Conservation (phyloP, 2,113 vertebrate species). For the Zosterops lateralis region DNA sequence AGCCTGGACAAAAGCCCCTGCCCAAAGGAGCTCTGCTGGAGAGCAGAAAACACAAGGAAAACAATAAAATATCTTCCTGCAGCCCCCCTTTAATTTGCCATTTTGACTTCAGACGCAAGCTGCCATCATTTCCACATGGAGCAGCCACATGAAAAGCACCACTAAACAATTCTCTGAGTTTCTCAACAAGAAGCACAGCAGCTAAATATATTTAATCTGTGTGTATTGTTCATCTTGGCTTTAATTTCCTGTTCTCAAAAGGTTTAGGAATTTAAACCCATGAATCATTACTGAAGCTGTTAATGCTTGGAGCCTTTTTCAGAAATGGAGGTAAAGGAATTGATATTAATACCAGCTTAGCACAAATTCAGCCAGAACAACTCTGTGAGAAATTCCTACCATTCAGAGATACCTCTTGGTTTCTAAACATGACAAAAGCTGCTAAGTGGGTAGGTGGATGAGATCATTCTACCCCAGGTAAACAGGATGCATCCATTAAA, state of each 20-base stretch:
- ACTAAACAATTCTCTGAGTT: slow-evolving; percentile 9
- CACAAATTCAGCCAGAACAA: background rate
- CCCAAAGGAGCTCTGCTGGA: background rate
- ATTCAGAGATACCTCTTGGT: background rate
- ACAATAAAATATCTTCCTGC: slow-evolving; percentile 15
- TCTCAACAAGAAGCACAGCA: slow-evolving; percentile 44
- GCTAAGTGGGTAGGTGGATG: background rate
- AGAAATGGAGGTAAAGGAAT: slow-evolving; percentile 43
- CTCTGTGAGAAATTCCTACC: background rate
- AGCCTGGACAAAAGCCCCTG: background rate
- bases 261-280: slow-evolving; percentile 60
- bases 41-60: slow-evolving; percentile 16
- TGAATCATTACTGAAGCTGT: slow-evolving; percentile 58
- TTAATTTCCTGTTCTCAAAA: slow-evolving; percentile 67
- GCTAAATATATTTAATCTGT: slow-evolving; percentile 64
- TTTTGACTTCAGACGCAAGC: background rate
- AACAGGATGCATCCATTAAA: background rate
- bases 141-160: slow-evolving; percentile 56
- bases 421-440: background rate
- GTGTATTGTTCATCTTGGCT: slow-evolving; percentile 66
- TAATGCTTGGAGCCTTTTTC: slow-evolving; percentile 49
- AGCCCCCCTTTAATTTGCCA: background rate
- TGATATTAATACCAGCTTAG: slow-evolving; percentile 57
- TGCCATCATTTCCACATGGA: slow-evolving; percentile 23
- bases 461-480: background rate